Evolutionary conservation across 2,888 invertebrate species (phyloP).

Genomic region (Leistus spinibarbis): DNA sequence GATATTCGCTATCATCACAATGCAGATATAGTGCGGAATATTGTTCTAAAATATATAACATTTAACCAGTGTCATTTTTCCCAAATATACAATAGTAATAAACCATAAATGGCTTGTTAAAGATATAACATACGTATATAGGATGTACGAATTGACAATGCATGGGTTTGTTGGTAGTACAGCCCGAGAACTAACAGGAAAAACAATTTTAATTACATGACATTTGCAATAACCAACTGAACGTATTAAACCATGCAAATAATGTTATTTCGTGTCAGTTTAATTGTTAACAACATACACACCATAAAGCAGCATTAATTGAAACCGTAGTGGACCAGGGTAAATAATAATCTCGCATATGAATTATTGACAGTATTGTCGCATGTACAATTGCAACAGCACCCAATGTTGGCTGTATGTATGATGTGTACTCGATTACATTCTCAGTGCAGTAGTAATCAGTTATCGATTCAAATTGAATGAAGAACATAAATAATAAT

Average conservation of each 20-base stretch:
- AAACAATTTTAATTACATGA: slow-evolving; percentile 17
- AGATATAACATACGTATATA: background rate
- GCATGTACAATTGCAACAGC: background rate
- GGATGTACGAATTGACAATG: background rate
- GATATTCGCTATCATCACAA: too few relatives aligned
- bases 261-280: slow-evolving; percentile 11
- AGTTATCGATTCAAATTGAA: slow-evolving; percentile 31
- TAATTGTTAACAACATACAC: slow-evolving; percentile 9
- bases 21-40: too few relatives aligned
- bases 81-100: background rate
- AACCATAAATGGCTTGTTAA: background rate
- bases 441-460: slow-evolving; percentile 28
- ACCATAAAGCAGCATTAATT: slow-evolving; percentile 8
- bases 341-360: slow-evolving; percentile 8
- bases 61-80: background rate
- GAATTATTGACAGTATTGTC: slow-evolving; percentile 6
- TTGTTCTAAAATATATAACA: background rate
- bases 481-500: slow-evolving; percentile 35
- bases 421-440: slow-evolving; percentile 21
- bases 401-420: background rate
- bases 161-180: background rate
- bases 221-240: slow-evolving; percentile 8
- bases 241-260: slow-evolving; percentile 14
- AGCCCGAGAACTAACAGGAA: background rate
- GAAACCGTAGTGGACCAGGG: slow-evolving; percentile 6